Conservation (phyloP, 2,888 invertebrate species). For the Erebia epiphron region DNA sequence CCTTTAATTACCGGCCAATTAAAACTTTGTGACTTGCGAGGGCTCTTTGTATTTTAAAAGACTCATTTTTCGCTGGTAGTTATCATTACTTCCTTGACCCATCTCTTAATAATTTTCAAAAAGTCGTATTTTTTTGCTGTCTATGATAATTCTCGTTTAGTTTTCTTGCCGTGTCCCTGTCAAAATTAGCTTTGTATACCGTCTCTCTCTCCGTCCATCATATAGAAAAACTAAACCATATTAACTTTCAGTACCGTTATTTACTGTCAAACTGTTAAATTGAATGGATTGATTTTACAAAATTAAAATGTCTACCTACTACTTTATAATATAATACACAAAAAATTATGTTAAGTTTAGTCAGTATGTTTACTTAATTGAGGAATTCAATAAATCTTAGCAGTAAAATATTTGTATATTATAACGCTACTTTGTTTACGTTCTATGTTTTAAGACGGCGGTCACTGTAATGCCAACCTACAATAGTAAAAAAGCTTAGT, state of each 20-base stretch:
- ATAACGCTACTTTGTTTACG: conserved; percentile 24
- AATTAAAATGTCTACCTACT: neutral
- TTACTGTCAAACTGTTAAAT: neutral
- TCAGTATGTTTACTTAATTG: neutral
- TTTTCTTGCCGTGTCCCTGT: conserved; percentile 36
- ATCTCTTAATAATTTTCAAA: neutral
- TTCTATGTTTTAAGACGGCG: conserved; percentile 33
- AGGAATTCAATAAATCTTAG: neutral
- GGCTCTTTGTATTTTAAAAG: neutral
- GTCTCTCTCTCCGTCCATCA: conserved; percentile 43
- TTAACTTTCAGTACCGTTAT: conserved; percentile 25
- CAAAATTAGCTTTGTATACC: conserved; percentile 40
- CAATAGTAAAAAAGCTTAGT: conserved; percentile 53
- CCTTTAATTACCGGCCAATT: neutral
- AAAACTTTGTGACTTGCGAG: neutral
- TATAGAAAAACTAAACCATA: conserved; percentile 32
- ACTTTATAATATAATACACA: neutral
- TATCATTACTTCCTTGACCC: neutral
- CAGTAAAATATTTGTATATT: conserved; percentile 2
- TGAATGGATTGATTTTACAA: conserved; percentile 4
- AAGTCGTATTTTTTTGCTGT: conserved; percentile 10
- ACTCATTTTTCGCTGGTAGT: neutral
- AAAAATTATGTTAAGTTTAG: neutral
- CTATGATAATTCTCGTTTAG: conserved; percentile 27
- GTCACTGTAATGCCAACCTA: conserved; percentile 31